These are phyloP conservation scores for Mungos mungo DNA, from an alignment of 2,113 vertebrate species.

Conservation along the genomic window DNA sequence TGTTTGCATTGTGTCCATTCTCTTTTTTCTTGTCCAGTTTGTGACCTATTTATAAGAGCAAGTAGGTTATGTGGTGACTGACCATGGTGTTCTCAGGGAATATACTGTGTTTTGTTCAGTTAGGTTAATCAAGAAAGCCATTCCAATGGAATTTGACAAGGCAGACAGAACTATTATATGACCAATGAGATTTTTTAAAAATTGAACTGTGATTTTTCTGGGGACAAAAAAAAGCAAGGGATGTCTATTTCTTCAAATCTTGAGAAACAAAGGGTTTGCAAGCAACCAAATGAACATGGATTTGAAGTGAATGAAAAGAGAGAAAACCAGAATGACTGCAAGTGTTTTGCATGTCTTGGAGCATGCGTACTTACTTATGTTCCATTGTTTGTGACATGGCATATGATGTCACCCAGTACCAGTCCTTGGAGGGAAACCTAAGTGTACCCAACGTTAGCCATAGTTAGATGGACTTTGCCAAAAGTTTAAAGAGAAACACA, in stretches of 20 bases:
- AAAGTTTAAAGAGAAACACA: slow-evolving; percentile 84
- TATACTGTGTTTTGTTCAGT: background rate
- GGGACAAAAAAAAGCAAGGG: background rate
- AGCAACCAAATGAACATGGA: background rate
- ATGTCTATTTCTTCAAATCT: slow-evolving; percentile 6
- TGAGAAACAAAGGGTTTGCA: background rate
- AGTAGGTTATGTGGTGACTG: background rate
- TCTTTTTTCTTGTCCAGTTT: background rate
- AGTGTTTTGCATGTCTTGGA: slow-evolving; percentile 31
- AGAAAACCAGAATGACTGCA: background rate
- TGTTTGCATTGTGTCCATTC: background rate
- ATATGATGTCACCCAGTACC: slow-evolving; percentile 74
- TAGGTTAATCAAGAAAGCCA: background rate
- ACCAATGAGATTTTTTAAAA: background rate
- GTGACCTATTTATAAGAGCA: background rate
- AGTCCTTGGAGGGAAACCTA: slow-evolving; percentile 63
- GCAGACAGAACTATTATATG: background rate
- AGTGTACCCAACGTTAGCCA: slow-evolving; percentile 72
- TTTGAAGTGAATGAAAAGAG: background rate
- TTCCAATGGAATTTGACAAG: background rate
- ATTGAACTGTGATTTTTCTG: background rate
- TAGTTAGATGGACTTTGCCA: slow-evolving; percentile 79
- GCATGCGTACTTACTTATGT: background rate
- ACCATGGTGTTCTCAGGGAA: background rate
- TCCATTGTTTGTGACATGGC: slow-evolving; percentile 79